A percentile compares a stretch with the other conserved stretches of the same genome.
phyloP scores from a whole-genome alignment of 2,113 vertebrate species.

The Erythrocercus mccallii region DNA sequence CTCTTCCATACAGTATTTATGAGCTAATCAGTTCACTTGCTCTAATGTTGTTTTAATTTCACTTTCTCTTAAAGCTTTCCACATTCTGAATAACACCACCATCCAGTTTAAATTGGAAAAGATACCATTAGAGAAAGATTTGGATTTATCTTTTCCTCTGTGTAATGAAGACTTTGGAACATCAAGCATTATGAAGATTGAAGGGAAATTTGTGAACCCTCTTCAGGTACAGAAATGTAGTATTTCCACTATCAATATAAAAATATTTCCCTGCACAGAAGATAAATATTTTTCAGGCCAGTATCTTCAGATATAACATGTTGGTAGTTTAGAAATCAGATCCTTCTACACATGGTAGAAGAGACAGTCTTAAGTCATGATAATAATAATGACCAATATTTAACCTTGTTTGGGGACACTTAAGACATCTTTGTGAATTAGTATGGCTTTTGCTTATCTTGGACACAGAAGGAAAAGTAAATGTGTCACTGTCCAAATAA shows the following conservation, averaged over 20 bases:
- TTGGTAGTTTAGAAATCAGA: not conserved
- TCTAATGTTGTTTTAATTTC: not conserved
- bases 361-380: not conserved
- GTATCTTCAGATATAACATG: not conserved
- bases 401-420: not conserved
- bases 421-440: not conserved
- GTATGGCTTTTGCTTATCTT: not conserved
- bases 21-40: not conserved
- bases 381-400: not conserved
- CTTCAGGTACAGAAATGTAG: constrained; percentile 82
- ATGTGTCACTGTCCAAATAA: not conserved
- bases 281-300: not conserved
- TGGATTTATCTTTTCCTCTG: constrained; percentile 74
- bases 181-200: constrained; percentile 84
- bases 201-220: constrained; percentile 91
- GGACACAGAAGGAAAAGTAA: not conserved
- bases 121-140: constrained; percentile 77
- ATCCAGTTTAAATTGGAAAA: constrained; percentile 95
- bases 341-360: not conserved
- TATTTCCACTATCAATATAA: not conserved
- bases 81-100: constrained; percentile 93
- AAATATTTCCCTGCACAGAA: not conserved
- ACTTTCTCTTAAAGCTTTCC: constrained; percentile 82
- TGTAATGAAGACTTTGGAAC: constrained; percentile 77
- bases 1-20: not conserved